Evolutionary conservation across 1,140 invertebrate species (phyloP).

Genomic region (Drosophila kanapiae): DNA sequence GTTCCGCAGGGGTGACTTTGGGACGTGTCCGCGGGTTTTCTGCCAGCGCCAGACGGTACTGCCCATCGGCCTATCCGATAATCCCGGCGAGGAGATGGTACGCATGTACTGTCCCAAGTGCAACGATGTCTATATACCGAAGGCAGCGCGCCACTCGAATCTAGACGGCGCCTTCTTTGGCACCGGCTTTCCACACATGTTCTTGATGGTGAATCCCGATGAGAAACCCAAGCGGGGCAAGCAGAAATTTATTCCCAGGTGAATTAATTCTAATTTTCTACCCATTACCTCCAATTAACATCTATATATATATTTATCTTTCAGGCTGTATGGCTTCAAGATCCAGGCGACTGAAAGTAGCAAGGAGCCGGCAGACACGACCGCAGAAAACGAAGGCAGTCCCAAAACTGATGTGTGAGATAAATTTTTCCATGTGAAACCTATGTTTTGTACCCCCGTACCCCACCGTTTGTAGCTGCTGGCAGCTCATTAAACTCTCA

Average conservation of each 20-base stretch:
- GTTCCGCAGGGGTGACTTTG: slow-evolving; percentile 99
- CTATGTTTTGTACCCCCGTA: slow-evolving; percentile 3
- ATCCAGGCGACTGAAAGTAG: slow-evolving; percentile 32
- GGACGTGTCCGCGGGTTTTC: slow-evolving; percentile 97
- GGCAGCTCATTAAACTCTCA: slow-evolving; percentile 44
- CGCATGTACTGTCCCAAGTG: slow-evolving; percentile 99
- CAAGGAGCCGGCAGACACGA: neutral
- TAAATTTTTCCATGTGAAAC: slow-evolving; percentile 38
- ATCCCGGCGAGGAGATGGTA: slow-evolving; percentile 99
- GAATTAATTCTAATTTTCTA: slow-evolving; percentile 26
- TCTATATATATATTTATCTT: too few species aligned
- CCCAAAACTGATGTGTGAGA: slow-evolving; percentile 7
- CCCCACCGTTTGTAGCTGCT: neutral
- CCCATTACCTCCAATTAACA: too few species aligned
- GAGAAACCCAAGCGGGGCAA: slow-evolving; percentile 97
- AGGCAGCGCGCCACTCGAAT: slow-evolving; percentile 98
- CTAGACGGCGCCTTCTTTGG: slow-evolving; percentile 99
- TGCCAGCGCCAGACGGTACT: slow-evolving; percentile 99
- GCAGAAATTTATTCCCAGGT: slow-evolving; percentile 98
- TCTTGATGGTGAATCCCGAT: slow-evolving; percentile 99
- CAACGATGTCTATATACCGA: slow-evolving; percentile 99
- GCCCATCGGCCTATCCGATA: slow-evolving; percentile 97
- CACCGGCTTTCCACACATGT: slow-evolving; percentile 99
- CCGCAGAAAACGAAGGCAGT: slow-evolving; percentile 17
- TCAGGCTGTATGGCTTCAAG: slow-evolving; percentile 65